Conservation (phyloP, 1,140 invertebrate genomes). For the Drosophila triauraria region DNA sequence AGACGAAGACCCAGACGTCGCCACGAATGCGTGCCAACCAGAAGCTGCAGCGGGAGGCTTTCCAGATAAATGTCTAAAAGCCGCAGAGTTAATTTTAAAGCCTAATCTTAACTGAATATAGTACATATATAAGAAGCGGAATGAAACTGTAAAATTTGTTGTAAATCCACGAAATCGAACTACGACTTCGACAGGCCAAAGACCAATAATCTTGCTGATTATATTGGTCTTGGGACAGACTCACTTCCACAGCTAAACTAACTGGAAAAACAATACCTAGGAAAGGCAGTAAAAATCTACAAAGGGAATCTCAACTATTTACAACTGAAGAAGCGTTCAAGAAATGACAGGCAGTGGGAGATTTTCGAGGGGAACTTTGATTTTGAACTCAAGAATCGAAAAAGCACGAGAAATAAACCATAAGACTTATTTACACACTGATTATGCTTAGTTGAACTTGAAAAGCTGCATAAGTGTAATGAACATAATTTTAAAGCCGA, state of each 20-base stretch:
- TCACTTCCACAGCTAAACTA: constrained; percentile 34
- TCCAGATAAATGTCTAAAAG: constrained; percentile 89
- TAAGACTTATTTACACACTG: constrained; percentile 83
- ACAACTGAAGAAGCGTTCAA: constrained; percentile 40
- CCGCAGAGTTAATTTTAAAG: constrained; percentile 37
- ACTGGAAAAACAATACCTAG: constrained; percentile 19
- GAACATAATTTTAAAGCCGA: constrained; percentile 26
- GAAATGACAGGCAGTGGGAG: constrained; percentile 8
- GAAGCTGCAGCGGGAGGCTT: constrained; percentile 88
- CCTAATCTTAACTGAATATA: constrained; percentile 43
- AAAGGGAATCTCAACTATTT: constrained; percentile 63
- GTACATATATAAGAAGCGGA: constrained; percentile 23
- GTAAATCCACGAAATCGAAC: constrained; percentile 59
- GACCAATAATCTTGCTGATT: neutral
- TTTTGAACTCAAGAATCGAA: constrained; percentile 50
- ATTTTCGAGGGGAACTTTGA: constrained; percentile 57
- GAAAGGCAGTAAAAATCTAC: constrained; percentile 31
- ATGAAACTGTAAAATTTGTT: constrained; percentile 67
- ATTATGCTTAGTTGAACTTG: constrained; percentile 81
- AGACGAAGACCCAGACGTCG: constrained; percentile 85
- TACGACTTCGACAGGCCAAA: constrained; percentile 6
- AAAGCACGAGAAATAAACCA: constrained; percentile 56
- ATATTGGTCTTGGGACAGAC: neutral
- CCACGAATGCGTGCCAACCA: constrained; percentile 85
- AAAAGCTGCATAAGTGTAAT: constrained; percentile 54